These are phyloP conservation scores for Pantelozetes paolii DNA, from an alignment of 2,888 invertebrate genomes.

Conservation along the genomic window DNA sequence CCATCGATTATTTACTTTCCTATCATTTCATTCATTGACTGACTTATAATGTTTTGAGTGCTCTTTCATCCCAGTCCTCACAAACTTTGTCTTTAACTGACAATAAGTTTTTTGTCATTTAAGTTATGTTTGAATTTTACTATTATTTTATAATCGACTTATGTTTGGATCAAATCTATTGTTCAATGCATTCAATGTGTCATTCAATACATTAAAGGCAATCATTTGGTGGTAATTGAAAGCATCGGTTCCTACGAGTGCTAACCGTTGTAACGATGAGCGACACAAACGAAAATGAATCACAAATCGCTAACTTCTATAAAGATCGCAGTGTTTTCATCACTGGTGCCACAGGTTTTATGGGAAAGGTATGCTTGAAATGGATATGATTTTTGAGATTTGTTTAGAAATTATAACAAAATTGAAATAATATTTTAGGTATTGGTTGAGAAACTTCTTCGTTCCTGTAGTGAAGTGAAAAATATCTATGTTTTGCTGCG, in stretches of 20 bases:
- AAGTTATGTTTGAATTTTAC: constrained; percentile 2
- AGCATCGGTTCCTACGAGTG: not conserved
- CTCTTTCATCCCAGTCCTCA: too few species aligned
- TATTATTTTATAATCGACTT: not conserved
- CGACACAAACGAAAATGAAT: constrained; percentile 34
- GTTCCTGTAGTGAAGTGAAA: constrained; percentile 66
- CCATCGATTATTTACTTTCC: too few species aligned
- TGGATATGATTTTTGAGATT: too few species aligned
- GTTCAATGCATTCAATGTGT: not conserved
- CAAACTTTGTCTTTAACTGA: not conserved
- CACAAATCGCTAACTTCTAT: constrained; percentile 46
- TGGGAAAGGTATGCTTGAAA: constrained; percentile 73
- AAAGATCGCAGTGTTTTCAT: constrained; percentile 67
- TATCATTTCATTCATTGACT: too few species aligned
- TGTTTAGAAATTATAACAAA: too few species aligned
- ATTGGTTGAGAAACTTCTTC: constrained; percentile 80
- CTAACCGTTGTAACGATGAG: not conserved
- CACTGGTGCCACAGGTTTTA: constrained; percentile 90
- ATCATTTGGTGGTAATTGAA: constrained; percentile 7
- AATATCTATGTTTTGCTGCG: constrained; percentile 75
- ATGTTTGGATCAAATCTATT: constrained; percentile 7
- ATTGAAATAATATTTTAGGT: too few species aligned
- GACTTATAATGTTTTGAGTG: too few species aligned
- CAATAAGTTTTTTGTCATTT: not conserved
- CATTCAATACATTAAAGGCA: constrained; percentile 5